These are phyloP conservation scores for Ormyrus nitidulus DNA, from an alignment of 2,888 invertebrate species.

Conservation along the genomic window DNA sequence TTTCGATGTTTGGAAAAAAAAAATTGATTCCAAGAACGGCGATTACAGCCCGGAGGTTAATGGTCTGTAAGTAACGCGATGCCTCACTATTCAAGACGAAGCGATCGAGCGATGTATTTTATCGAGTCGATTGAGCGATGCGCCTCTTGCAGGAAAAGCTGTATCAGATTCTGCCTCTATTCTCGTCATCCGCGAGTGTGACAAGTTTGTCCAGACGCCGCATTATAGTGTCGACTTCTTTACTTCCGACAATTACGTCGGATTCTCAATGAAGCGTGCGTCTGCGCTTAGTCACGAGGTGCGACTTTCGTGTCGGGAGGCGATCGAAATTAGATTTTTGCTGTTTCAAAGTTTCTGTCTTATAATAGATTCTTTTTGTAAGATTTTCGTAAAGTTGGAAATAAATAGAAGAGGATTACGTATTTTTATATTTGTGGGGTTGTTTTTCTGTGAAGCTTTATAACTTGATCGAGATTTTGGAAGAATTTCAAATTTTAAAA, in stretches of 20 bases:
- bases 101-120: conserved; percentile 12
- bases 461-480: too few relatives aligned
- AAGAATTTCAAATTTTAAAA: too few relatives aligned
- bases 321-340: too few relatives aligned
- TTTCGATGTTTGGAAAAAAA: neutral
- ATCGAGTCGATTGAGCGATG: conserved; percentile 17
- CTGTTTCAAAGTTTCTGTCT: too few relatives aligned
- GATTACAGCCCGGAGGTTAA: too few relatives aligned
- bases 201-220: conserved; percentile 18
- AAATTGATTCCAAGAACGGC: neutral
- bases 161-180: conserved; percentile 44
- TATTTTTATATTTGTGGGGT: too few relatives aligned
- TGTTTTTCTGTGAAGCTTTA: too few relatives aligned
- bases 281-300: too few relatives aligned
- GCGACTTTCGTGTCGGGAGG: too few relatives aligned
- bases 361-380: too few relatives aligned
- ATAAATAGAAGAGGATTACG: neutral
- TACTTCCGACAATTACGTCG: conserved; percentile 17
- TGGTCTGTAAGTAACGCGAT: too few relatives aligned
- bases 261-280: conserved; percentile 17
- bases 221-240: conserved; percentile 13
- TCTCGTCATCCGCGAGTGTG: neutral
- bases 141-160: conserved; percentile 20
- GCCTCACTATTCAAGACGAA: too few relatives aligned
- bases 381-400: neutral